phyloP scores from a whole-genome alignment of 1,140 invertebrate species.

The Drosophila subobscura region DNA sequence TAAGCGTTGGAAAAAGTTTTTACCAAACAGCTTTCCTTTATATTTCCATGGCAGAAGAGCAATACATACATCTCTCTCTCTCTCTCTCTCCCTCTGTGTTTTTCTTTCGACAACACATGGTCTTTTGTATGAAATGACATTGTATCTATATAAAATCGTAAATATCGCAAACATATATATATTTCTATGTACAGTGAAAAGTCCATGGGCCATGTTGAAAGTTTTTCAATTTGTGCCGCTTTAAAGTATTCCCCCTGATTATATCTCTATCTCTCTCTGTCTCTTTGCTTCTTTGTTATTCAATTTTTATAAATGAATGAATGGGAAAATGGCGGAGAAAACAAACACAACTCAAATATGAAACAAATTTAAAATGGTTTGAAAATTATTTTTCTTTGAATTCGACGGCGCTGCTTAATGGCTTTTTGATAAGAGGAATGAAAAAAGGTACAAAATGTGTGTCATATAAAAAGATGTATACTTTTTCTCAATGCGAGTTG shows the following conservation, averaged over 20 bases:
- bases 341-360: slow-evolving; percentile 18
- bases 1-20: slow-evolving; percentile 70
- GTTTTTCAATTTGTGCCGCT: slow-evolving; percentile 80
- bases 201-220: slow-evolving; percentile 61
- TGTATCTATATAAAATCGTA: slow-evolving; percentile 37
- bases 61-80: slow-evolving; percentile 30
- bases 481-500: not conserved
- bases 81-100: not conserved
- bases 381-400: slow-evolving; percentile 15
- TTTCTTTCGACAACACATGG: slow-evolving; percentile 30
- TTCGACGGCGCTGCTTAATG: slow-evolving; percentile 51
- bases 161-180: slow-evolving; percentile 40
- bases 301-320: slow-evolving; percentile 33
- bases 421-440: slow-evolving; percentile 61
- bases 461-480: slow-evolving; percentile 5
- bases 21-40: slow-evolving; percentile 78
- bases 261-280: slow-evolving; percentile 33
- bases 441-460: not conserved
- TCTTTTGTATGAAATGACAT: slow-evolving; percentile 57
- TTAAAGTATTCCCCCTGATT: slow-evolving; percentile 65
- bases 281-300: slow-evolving; percentile 31
- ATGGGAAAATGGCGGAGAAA: slow-evolving; percentile 31
- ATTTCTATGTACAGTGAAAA: slow-evolving; percentile 26
- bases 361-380: slow-evolving; percentile 57
- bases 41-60: slow-evolving; percentile 71